Evolutionary conservation across 1,140 invertebrate genomes (phyloP).

Genomic region (Aphelenchoides fujianensis): DNA sequence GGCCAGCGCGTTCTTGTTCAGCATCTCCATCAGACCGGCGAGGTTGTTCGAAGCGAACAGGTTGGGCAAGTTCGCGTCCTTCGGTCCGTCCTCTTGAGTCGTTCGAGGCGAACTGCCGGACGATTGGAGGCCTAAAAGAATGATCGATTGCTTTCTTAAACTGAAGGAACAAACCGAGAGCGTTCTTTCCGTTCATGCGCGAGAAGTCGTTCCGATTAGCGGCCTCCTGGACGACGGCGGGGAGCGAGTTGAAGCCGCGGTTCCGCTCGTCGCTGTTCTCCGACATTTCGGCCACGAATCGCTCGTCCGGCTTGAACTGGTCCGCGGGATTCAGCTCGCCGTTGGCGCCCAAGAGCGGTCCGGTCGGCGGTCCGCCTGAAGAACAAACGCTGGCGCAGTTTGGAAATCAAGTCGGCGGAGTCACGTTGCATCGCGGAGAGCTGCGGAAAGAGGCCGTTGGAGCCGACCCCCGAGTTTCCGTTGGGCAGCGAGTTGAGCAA

Average conservation of each 20-base stretch:
- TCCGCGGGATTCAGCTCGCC: not conserved
- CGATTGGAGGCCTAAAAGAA: too few species aligned
- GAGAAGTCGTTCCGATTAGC: too few species aligned
- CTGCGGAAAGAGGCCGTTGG: conserved; percentile 14
- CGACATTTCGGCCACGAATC: not conserved
- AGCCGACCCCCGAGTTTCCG: not conserved
- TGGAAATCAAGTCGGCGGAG: conserved; percentile 75
- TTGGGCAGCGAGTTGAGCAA: not conserved
- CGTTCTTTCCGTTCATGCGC: too few species aligned
- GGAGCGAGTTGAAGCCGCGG: not conserved
- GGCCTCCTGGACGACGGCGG: too few species aligned
- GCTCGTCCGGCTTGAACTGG: not conserved
- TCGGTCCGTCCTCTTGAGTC: not conserved
- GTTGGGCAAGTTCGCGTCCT: not conserved
- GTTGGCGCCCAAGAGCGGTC: not conserved
- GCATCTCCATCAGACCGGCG: conserved; percentile 2
- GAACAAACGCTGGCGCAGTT: conserved; percentile 61
- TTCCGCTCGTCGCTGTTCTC: conserved; percentile 2
- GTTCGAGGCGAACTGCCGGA: too few species aligned
- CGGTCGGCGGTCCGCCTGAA: not conserved
- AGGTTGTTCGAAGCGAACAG: not conserved
- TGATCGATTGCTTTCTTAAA: too few species aligned
- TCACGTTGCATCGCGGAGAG: conserved; percentile 17
- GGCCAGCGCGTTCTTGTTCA: not conserved
- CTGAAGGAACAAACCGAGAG: too few species aligned